Evolutionary conservation across 2,888 invertebrate species (phyloP).

Genomic region (Philaethria dido): DNA sequence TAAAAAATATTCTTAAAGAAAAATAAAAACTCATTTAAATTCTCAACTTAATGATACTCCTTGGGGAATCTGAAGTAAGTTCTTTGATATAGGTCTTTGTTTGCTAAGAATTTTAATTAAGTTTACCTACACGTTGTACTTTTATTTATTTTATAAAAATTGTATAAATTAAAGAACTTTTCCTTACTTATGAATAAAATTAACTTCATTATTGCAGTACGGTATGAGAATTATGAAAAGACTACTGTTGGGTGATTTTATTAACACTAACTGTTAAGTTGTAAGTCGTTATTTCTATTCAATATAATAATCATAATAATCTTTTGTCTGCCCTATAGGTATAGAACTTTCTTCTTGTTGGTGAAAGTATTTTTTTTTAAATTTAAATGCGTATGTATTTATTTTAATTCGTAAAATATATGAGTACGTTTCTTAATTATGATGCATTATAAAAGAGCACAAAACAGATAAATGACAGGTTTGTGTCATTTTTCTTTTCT

Average conservation of each 20-base stretch:
- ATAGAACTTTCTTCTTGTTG: too few species aligned
- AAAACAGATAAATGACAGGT: too few species aligned
- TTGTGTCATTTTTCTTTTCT: too few species aligned
- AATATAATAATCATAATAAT: too few species aligned
- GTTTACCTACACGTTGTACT: constrained; percentile 10
- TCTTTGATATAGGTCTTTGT: constrained; percentile 22
- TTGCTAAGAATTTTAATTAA: constrained; percentile 25
- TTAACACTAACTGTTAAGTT: background rate
- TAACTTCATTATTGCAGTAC: background rate
- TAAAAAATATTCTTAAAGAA: constrained; percentile 9
- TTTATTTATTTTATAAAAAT: constrained; percentile 13
- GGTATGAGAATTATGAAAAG: background rate
- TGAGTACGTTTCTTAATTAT: too few species aligned
- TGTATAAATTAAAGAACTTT: background rate
- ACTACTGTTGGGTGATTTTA: background rate
- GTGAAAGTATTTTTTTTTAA: too few species aligned
- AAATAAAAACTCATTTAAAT: constrained; percentile 25
- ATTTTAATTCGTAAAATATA: too few species aligned
- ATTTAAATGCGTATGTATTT: too few species aligned
- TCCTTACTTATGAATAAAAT: constrained; percentile 2
- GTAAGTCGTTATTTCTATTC: too few species aligned
- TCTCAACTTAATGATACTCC: constrained; percentile 18
- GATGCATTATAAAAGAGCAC: too few species aligned
- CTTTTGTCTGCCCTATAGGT: too few species aligned
- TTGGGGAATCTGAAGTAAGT: constrained; percentile 14